Conservation (phyloP, 1,140 invertebrate species). For the Sweltsa coloradensis region DNA sequence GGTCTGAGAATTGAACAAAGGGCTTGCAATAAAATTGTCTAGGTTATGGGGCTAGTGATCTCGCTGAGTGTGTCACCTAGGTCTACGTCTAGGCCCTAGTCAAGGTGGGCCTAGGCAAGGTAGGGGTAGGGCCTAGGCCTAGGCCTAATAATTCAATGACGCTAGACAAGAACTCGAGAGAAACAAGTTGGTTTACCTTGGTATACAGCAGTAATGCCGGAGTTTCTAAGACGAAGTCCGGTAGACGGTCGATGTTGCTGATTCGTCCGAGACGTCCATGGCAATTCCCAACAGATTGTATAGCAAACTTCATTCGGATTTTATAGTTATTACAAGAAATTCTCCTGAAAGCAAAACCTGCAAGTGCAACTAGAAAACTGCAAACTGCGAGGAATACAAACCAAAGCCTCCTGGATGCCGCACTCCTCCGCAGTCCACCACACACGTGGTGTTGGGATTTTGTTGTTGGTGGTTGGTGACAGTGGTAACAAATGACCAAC, state of each 20-base stretch:
- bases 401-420: not conserved
- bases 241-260: slow-evolving; percentile 30
- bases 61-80: too few species aligned
- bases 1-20: too few species aligned
- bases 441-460: not conserved
- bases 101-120: too few species aligned
- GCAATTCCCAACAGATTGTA: slow-evolving; percentile 33
- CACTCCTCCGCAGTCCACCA: not conserved
- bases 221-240: slow-evolving; percentile 33
- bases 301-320: slow-evolving; percentile 46
- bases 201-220: slow-evolving; percentile 39
- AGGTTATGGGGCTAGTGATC: too few species aligned
- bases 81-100: too few species aligned
- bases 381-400: not conserved
- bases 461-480: not conserved
- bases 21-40: too few species aligned
- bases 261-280: slow-evolving; percentile 38
- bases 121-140: too few species aligned
- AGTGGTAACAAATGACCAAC: not conserved
- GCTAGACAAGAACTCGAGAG: too few species aligned
- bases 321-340: too few species aligned
- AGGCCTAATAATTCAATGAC: too few species aligned
- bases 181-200: slow-evolving; percentile 37
- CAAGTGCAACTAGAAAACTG: too few species aligned
- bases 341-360: too few species aligned